These are phyloP conservation scores for Falcaria lacertinaria DNA, from an alignment of 2,888 invertebrate genomes.

Conservation along the genomic window DNA sequence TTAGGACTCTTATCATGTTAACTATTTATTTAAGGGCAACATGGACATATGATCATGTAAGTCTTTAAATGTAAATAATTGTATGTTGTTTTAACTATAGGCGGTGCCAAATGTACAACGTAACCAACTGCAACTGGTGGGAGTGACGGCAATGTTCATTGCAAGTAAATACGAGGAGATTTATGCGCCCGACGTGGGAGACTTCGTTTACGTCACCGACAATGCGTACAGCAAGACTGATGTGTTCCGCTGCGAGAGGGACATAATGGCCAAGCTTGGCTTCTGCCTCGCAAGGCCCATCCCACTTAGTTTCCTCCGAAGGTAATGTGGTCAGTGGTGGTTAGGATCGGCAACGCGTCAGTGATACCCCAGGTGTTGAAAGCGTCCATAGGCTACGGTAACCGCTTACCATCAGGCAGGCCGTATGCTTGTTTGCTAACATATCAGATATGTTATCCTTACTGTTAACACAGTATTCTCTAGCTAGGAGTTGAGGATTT, in stretches of 20 bases:
- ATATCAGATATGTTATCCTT: too few species aligned
- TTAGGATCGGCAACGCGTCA: too few species aligned
- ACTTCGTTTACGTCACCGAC: conserved; percentile 95
- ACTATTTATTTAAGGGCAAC: too few species aligned
- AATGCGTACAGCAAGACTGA: conserved; percentile 89
- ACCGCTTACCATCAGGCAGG: too few species aligned
- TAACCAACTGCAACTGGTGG: conserved; percentile 91
- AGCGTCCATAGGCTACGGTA: too few species aligned
- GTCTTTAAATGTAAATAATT: too few species aligned
- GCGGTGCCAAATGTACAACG: conserved; percentile 80
- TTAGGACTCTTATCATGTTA: too few species aligned
- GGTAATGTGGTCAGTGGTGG: too few species aligned
- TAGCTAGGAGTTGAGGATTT: too few species aligned
- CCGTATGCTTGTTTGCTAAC: too few species aligned
- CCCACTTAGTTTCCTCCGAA: conserved; percentile 92
- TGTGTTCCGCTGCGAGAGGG: conserved; percentile 89
- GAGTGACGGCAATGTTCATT: conserved; percentile 92
- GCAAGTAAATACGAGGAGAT: conserved; percentile 98
- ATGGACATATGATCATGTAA: neutral
- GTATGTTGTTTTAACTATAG: conserved; percentile 58
- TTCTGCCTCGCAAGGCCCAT: conserved; percentile 92
- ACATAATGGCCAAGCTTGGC: conserved; percentile 86
- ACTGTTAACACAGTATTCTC: too few species aligned
- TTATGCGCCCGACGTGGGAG: conserved; percentile 90
- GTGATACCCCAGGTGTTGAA: too few species aligned